Conservation (phyloP, 2,888 invertebrate genomes). For the Napeogenes inachia region DNA sequence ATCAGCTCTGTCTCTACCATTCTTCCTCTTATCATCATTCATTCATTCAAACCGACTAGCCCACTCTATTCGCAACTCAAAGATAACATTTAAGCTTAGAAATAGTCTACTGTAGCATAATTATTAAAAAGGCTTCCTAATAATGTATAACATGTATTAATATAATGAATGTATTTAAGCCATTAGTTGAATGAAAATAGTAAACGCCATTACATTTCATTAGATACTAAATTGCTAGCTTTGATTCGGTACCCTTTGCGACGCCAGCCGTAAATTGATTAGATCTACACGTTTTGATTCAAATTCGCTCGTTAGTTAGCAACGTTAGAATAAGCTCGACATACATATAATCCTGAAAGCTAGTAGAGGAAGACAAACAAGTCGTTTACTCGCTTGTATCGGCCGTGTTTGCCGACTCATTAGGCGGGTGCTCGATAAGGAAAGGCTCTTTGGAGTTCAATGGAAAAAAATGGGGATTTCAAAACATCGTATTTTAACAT, state of each 20-base stretch:
- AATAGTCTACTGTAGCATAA: too few relatives aligned
- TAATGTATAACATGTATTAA: too few relatives aligned
- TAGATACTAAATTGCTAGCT: background rate
- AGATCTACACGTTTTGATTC: background rate
- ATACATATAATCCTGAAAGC: conserved; percentile 25
- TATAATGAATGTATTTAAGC: too few relatives aligned
- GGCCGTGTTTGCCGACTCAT: conserved; percentile 48
- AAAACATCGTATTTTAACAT: too few relatives aligned
- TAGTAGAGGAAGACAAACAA: conserved; percentile 45
- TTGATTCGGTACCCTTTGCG: background rate
- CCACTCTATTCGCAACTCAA: too few relatives aligned
- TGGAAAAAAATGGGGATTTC: conserved; percentile 7
- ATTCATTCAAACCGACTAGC: too few relatives aligned
- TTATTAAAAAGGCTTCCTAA: too few relatives aligned
- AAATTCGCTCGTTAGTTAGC: conserved; percentile 4
- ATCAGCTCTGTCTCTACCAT: too few relatives aligned
- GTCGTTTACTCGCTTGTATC: conserved; percentile 48
- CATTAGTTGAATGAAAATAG: too few relatives aligned
- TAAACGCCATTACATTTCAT: too few relatives aligned
- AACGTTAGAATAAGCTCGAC: background rate
- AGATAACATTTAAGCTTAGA: too few relatives aligned
- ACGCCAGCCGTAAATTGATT: conserved; percentile 2
- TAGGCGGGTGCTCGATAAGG: conserved; percentile 36
- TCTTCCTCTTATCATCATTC: too few relatives aligned
- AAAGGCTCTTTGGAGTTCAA: conserved; percentile 35